Conservation (phyloP, 2,888 invertebrate species). For the Eutolmus rufibarbis region DNA sequence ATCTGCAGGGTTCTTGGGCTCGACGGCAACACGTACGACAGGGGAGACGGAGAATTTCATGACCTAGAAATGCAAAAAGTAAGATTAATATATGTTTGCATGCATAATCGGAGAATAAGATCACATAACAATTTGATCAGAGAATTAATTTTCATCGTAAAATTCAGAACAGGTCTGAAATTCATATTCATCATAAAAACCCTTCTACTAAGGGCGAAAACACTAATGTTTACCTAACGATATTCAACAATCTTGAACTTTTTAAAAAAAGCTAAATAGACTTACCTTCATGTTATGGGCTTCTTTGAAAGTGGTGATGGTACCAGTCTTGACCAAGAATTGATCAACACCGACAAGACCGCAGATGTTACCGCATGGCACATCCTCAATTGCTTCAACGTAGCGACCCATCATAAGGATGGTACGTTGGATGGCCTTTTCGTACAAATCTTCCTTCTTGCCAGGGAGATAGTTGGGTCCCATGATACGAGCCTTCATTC, state of each 20-base stretch:
- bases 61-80: constrained; percentile 67
- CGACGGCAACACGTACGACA: constrained; percentile 98
- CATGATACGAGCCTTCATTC: constrained; percentile 97
- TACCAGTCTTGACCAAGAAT: constrained; percentile 98
- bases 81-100: not conserved
- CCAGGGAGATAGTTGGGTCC: constrained; percentile 98
- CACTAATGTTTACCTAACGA: no score
- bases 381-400: constrained; percentile 99
- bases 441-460: constrained; percentile 98
- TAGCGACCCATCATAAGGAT: constrained; percentile 99
- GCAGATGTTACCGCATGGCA: constrained; percentile 99
- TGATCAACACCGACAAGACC: constrained; percentile 99
- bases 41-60: constrained; percentile 99
- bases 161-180: constrained; percentile 55
- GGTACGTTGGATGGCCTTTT: constrained; percentile 99
- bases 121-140: not conserved
- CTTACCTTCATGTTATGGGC: constrained; percentile 95
- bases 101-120: not conserved
- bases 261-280: not conserved
- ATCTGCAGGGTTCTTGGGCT: constrained; percentile 99
- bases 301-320: constrained; percentile 98
- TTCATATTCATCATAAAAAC: constrained; percentile 46
- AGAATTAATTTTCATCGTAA: not conserved
- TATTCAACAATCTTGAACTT: no score
- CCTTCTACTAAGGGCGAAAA: no score